A percentile compares a stretch with the other conserved stretches of the same genome.
These are phyloP conservation scores for Melanotaenia duboulayi DNA, from an alignment of 2,113 vertebrate species.

Conservation along the genomic window DNA sequence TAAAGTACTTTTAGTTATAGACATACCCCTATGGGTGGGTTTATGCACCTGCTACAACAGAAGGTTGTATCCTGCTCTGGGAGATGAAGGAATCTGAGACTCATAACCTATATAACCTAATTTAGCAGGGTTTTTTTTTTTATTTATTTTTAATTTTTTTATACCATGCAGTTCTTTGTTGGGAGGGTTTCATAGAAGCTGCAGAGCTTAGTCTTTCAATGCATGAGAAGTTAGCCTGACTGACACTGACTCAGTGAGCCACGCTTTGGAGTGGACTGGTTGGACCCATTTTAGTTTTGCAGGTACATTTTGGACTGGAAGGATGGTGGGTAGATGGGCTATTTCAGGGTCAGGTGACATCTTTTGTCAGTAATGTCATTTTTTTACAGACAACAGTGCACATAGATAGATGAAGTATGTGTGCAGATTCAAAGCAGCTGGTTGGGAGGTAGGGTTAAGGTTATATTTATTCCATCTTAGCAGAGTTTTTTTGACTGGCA, in stretches of 20 bases:
- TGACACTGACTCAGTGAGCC: constrained; percentile 12
- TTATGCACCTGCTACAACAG: neutral
- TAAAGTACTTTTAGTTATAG: neutral
- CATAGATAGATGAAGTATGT: constrained; percentile 1
- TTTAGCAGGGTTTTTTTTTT: neutral
- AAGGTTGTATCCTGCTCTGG: neutral
- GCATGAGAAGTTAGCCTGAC: constrained; percentile 12
- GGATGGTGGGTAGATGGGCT: constrained; percentile 19
- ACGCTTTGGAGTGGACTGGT: neutral
- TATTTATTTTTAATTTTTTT: too few relatives aligned
- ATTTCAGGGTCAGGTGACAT: constrained; percentile 55
- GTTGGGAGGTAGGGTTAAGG: constrained; percentile 5
- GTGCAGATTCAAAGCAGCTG: constrained; percentile 5
- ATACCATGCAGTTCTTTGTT: constrained; percentile 6
- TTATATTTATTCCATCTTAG: constrained; percentile 55
- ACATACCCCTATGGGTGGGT: neutral
- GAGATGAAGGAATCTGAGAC: neutral
- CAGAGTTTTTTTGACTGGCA: constrained; percentile 31
- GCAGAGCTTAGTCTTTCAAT: constrained; percentile 25
- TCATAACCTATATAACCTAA: neutral
- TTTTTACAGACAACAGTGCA: neutral
- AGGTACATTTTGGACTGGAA: neutral
- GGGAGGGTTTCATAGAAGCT: constrained; percentile 21
- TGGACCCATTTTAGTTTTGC: constrained; percentile 1
- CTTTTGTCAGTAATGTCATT: constrained; percentile 28